These are phyloP conservation scores for Linurgus olivaceus DNA, from an alignment of 2,797 vertebrate genomes.

Conservation along the genomic window DNA sequence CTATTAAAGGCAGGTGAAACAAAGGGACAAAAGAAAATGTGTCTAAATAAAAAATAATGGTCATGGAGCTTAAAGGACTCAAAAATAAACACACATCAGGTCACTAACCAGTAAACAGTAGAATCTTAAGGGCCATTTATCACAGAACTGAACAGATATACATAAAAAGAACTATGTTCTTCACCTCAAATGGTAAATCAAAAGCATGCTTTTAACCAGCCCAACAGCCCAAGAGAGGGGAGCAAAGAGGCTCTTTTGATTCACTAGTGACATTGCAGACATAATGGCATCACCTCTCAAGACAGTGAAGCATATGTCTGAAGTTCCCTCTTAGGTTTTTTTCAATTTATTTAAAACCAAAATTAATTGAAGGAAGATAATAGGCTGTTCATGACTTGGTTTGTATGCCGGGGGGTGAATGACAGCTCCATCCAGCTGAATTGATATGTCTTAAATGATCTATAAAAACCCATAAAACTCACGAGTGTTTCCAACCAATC, in stretches of 20 bases:
- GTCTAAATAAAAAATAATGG: slow-evolving; percentile 10
- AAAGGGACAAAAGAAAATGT: slow-evolving; percentile 9
- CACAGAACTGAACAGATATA: neutral
- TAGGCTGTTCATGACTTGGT: neutral
- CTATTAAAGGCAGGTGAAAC: slow-evolving; percentile 35
- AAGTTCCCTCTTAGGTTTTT: neutral
- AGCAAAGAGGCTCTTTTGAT: neutral
- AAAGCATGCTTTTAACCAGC: neutral
- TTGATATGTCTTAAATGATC: neutral
- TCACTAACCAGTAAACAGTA: neutral
- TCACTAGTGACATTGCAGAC: neutral
- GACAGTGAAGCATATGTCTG: neutral
- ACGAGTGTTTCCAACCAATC: neutral
- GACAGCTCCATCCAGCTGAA: neutral
- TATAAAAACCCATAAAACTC: neutral
- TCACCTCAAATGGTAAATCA: neutral
- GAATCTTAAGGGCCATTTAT: neutral
- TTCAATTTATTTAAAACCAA: neutral
- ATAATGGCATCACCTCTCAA: neutral
- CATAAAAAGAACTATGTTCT: neutral
- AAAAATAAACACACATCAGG: neutral
- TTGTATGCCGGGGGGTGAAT: neutral
- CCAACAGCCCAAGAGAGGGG: neutral
- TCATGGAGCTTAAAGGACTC: neutral
- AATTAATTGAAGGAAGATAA: neutral